These are phyloP conservation scores for Hippocampus guttulatus DNA, from an alignment of 2,113 vertebrate species.

Conservation along the genomic window DNA sequence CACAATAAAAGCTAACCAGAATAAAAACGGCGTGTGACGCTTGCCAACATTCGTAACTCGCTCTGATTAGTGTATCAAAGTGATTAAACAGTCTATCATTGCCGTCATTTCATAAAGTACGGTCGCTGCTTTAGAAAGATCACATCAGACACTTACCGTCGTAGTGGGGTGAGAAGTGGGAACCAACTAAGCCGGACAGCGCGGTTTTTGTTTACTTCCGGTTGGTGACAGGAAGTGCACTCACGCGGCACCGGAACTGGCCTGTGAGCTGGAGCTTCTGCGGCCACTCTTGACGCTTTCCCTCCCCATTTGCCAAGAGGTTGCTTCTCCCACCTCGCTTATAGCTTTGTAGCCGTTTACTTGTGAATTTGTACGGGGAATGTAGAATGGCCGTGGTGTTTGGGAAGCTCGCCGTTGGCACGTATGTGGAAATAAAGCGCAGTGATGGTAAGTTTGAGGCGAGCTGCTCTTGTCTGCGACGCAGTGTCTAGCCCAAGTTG, in stretches of 20 bases:
- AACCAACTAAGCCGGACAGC: not conserved
- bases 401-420: conserved; percentile 88
- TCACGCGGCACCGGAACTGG: conserved; percentile 7
- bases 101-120: not conserved
- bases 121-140: not conserved
- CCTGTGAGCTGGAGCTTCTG: conserved; percentile 4
- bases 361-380: conserved; percentile 51
- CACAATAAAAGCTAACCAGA: conserved; percentile 2
- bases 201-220: conserved; percentile 2
- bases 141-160: not conserved
- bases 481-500: conserved; percentile 42
- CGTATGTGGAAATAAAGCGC: conserved; percentile 93
- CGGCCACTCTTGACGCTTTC: not conserved
- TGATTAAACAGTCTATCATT: conserved; percentile 4
- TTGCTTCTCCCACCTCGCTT: conserved; percentile 21
- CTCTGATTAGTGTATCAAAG: conserved; percentile 3
- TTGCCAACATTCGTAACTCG: not conserved
- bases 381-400: conserved; percentile 89
- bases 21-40: conserved; percentile 1
- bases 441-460: conserved; percentile 85
- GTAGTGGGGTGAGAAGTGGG: not conserved
- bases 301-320: conserved; percentile 14
- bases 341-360: conserved; percentile 22
- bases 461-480: conserved; percentile 19
- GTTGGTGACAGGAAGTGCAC: conserved; percentile 1